A percentile compares a stretch with the other conserved stretches of the same genome.
These are phyloP conservation scores for Polypterus bichir DNA, from an alignment of 2,113 vertebrate genomes.

Conservation along the genomic window DNA sequence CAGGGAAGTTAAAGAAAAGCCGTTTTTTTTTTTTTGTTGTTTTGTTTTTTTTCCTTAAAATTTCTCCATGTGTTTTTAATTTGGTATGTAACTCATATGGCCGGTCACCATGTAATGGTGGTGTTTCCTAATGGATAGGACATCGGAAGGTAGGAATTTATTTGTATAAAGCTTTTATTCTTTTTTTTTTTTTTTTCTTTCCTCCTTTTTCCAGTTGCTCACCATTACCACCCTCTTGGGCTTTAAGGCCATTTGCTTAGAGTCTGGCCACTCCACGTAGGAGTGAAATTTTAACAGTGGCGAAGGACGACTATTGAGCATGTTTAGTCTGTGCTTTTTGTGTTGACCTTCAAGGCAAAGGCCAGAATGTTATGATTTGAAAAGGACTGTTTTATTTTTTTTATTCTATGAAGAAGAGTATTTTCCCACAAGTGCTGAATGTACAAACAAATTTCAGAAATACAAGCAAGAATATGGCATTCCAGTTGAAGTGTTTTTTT, in stretches of 20 bases:
- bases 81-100: no score
- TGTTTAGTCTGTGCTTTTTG: slow-evolving; percentile 10
- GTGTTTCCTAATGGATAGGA: no score
- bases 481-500: no score
- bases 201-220: not conserved
- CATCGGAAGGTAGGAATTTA: not conserved
- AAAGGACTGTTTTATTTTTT: slow-evolving; percentile 25
- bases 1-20: no score
- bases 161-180: not conserved
- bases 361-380: slow-evolving; percentile 13
- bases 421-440: slow-evolving; percentile 46
- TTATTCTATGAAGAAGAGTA: slow-evolving; percentile 21
- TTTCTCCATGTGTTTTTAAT: no score
- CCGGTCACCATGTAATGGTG: no score
- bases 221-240: no score
- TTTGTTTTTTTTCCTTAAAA: no score
- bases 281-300: not conserved
- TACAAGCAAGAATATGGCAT: no score
- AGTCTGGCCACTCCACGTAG: not conserved
- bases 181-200: not conserved
- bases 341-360: not conserved
- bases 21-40: no score
- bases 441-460: slow-evolving; percentile 33
- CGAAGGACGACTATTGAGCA: not conserved
- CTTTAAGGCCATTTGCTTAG: no score